A percentile compares a stretch with the other conserved stretches of the same genome.
These are phyloP conservation scores for Bubo scandiacus DNA, from an alignment of 2,113 vertebrate species.

Conservation along the genomic window DNA sequence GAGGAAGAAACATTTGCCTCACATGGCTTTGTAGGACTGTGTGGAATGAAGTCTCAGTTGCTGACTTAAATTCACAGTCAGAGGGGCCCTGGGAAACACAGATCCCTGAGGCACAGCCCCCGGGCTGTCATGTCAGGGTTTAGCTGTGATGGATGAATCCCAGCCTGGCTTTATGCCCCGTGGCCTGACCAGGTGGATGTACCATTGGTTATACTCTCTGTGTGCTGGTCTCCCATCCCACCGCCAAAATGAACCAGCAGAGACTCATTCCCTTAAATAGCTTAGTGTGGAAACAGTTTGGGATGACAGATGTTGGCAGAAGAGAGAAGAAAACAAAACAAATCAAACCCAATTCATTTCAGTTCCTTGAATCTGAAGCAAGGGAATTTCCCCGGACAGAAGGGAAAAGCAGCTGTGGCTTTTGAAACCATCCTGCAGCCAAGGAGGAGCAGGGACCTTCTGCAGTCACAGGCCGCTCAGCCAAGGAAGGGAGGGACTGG, in stretches of 20 bases:
- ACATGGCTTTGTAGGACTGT: neutral
- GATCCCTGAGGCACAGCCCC: neutral
- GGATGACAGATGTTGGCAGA: neutral
- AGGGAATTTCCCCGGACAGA: neutral
- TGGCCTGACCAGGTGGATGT: neutral
- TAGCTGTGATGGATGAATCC: neutral
- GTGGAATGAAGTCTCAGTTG: neutral
- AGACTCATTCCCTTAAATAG: neutral
- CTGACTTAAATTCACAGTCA: neutral
- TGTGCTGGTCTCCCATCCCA: neutral
- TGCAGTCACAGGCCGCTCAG: too few relatives aligned
- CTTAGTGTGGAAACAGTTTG: neutral
- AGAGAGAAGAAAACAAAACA: neutral
- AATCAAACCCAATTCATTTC: neutral
- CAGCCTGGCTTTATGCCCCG: neutral
- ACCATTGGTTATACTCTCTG: rapidly evolving
- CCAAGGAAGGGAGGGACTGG: neutral
- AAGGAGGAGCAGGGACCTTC: neutral
- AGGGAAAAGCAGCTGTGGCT: neutral
- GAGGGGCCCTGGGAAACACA: neutral
- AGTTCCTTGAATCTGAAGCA: neutral
- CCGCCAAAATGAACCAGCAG: neutral
- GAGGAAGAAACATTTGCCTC: neutral
- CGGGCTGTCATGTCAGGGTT: neutral
- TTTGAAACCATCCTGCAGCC: neutral